Evolutionary conservation across 64 coral and sea anemone genomes (phyloP).

Genomic region (Cladopsammia gracilis): DNA sequence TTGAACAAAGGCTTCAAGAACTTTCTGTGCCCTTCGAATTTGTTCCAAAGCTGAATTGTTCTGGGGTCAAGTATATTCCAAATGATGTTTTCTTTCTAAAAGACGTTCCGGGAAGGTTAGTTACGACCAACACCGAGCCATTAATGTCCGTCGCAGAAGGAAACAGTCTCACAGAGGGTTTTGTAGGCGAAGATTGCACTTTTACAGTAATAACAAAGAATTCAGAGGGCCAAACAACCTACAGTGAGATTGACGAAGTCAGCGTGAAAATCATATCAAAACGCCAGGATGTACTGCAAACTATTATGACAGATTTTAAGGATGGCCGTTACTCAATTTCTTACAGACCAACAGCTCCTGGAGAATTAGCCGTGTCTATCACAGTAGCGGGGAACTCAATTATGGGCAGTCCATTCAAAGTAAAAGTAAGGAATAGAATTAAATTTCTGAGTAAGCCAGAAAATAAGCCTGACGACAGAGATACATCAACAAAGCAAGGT

Average conservation of each 20-base stretch:
- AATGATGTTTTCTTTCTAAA: neutral
- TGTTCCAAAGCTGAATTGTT: neutral
- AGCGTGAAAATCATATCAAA: neutral
- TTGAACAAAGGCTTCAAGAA: neutral
- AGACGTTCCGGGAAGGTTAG: neutral
- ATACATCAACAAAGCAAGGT: no score
- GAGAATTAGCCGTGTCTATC: neutral
- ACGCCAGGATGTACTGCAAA: no score
- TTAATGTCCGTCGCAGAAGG: neutral
- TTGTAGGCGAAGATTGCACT: neutral
- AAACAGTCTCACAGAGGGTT: neutral
- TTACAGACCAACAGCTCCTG: neutral
- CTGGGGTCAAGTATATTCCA: neutral
- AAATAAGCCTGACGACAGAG: no score
- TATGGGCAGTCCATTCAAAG: neutral
- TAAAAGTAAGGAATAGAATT: no score
- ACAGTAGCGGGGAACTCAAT: neutral
- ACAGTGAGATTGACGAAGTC: constrained; percentile 1
- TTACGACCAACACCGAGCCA: neutral
- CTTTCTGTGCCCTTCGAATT: neutral
- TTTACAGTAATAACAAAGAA: neutral
- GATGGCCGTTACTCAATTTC: neutral
- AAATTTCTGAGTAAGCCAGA: no score
- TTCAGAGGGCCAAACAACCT: neutral
- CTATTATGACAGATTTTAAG: neutral